Base-by-base conservation (phyloP, 2,888 invertebrate species). In the Steinernema hermaphroditum region DNA sequence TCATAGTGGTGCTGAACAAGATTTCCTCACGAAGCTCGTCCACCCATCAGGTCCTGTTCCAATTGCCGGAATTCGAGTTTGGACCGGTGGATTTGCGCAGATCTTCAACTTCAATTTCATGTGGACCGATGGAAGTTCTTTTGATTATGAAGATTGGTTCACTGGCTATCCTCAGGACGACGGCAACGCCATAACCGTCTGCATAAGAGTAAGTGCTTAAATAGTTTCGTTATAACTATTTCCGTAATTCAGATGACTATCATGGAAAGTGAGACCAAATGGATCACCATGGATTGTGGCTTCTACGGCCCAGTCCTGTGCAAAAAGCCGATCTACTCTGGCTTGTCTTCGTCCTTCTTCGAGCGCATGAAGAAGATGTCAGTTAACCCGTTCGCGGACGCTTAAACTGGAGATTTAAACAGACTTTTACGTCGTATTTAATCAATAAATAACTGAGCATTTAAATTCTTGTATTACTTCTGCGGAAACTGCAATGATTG, bases 301-400 rank as follows among this genome's bases (percentile, higher is more conserved):
- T 24, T 24, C 54, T 24, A 9, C 54, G 54, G 54, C 2, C 54
- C 54, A 4, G 54, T 54, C 54, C 9, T 54, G 14, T 54, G 54
- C 54, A 54, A 54, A 16, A 54, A 54, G 27, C 54, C 54, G 24
- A 24, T 54, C 54, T 54, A 22, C 16, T 2, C 54, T 6, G 27
- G 54, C 2, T 19, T 54, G 54, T 19, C 54, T 2, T 54, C 54
- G 24, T 54, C 54, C 54, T 27, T 54, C 54, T 54, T 54, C 27
- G 54, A 54, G 54, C 54, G 54, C 16, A 54, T 54, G 54, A 54
- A 54, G 54, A 54, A 54, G 54, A 54, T 24, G 54, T 54, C 54
- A 22, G n/a, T 19, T 22, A 54, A 54, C 27, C 54, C 54, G 6
- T 54, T 54, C 19, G 22, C 54, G 54, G 54, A 54, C 27, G 54